Evolutionary conservation across 2,113 vertebrate species (phyloP).

Genomic region (Junco hyemalis): DNA sequence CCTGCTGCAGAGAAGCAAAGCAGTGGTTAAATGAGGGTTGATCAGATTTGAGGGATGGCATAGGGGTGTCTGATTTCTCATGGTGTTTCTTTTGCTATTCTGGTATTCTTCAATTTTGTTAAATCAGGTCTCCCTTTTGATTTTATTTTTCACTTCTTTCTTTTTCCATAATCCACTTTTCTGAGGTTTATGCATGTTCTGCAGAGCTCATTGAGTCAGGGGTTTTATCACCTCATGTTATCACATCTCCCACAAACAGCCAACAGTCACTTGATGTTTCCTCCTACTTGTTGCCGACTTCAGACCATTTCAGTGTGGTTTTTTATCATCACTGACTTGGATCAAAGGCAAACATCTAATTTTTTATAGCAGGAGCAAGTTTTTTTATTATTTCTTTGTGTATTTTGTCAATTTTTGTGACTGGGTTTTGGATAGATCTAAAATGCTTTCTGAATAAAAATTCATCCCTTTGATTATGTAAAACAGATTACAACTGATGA

Average conservation of each 20-base stretch:
- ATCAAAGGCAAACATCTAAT: not conserved
- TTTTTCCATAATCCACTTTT: not conserved
- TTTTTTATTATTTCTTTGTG: not conserved
- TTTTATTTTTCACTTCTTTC: not conserved
- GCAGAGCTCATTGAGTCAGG: not conserved
- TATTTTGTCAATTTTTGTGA: not conserved
- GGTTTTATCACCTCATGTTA: constrained; percentile 1
- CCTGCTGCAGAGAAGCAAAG: not conserved
- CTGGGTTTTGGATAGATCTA: not conserved
- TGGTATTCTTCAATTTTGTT: not conserved
- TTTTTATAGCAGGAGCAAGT: not conserved
- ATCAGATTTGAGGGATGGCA: not conserved
- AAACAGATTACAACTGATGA: not conserved
- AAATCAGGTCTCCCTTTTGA: not conserved
- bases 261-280: not conserved
- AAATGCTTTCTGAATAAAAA: not conserved
- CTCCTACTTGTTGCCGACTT: not conserved
- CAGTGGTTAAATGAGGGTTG: not conserved
- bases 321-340: not conserved
- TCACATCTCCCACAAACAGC: not conserved
- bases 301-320: not conserved
- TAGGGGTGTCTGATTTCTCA: not conserved
- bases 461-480: not conserved
- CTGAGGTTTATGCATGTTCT: not conserved
- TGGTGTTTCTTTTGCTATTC: not conserved